Conservation (phyloP, 2,797 vertebrate species). For the Dromococcyx pavoninus region DNA sequence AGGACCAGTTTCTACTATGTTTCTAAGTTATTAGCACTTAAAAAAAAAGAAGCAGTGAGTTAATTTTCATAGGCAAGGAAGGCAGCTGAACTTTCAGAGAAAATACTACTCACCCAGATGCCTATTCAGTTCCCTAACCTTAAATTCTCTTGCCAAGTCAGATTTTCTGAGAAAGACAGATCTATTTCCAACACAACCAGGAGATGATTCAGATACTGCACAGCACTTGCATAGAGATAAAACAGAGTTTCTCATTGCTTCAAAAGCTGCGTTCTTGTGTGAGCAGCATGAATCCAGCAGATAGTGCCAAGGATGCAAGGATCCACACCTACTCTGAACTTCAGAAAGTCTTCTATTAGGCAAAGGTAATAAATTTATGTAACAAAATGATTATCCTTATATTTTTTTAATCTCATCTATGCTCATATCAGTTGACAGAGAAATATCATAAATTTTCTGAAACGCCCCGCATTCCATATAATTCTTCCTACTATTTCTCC, state of each 20-base stretch:
- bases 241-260: not conserved
- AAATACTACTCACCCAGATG: not conserved
- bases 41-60: not conserved
- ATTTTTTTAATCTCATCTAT: not conserved
- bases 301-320: not conserved
- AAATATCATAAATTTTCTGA: not conserved
- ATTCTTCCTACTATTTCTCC: not conserved
- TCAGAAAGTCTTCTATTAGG: not conserved
- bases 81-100: not conserved
- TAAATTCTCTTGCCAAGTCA: not conserved
- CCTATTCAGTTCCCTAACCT: not conserved
- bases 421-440: not conserved
- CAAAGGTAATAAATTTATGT: not conserved
- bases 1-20: not conserved
- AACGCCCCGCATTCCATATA: not conserved
- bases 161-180: constrained; percentile 13
- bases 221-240: not conserved
- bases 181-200: not conserved
- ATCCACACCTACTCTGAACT: not conserved
- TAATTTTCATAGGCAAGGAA: not conserved
- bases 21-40: not conserved
- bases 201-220: not conserved
- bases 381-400: not conserved
- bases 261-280: not conserved
- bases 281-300: not conserved